Conservation (phyloP, 1,140 invertebrate species). For the Lasaia peninsularis region DNA sequence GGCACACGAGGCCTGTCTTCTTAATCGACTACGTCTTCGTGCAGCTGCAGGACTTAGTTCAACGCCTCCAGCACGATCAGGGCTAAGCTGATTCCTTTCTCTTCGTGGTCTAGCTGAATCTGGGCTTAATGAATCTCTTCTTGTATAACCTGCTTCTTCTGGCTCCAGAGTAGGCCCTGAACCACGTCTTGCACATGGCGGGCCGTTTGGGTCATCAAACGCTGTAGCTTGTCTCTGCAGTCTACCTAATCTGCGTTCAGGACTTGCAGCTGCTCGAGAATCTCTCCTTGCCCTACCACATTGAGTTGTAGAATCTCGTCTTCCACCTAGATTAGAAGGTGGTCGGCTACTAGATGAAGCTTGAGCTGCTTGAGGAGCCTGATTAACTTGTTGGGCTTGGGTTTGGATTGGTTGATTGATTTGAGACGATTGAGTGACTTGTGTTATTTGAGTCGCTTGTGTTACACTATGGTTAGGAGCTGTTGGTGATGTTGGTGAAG, state of each 20-base stretch:
- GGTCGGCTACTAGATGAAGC: conserved; percentile 67
- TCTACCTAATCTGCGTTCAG: conserved; percentile 84
- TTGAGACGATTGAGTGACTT: conserved; percentile 48
- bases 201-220: conserved; percentile 88
- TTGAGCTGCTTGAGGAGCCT: conserved; percentile 69
- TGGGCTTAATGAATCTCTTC: conserved; percentile 90
- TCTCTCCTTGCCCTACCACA: conserved; percentile 83
- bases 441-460: conserved; percentile 42
- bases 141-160: conserved; percentile 83
- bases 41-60: conserved; percentile 84
- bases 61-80: conserved; percentile 84
- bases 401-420: conserved; percentile 73
- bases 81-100: conserved; percentile 87
- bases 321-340: conserved; percentile 80
- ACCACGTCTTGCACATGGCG: conserved; percentile 83
- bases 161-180: conserved; percentile 89
- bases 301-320: conserved; percentile 91
- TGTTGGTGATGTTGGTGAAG: conserved; percentile 86
- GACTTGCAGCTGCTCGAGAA: conserved; percentile 82
- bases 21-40: conserved; percentile 80
- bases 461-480: conserved; percentile 44
- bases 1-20: conserved; percentile 88
- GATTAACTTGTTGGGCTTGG: conserved; percentile 37
- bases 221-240: conserved; percentile 91
- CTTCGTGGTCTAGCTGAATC: conserved; percentile 85